Conservation (phyloP, 2,888 invertebrate species). For the Auanema sp. region DNA sequence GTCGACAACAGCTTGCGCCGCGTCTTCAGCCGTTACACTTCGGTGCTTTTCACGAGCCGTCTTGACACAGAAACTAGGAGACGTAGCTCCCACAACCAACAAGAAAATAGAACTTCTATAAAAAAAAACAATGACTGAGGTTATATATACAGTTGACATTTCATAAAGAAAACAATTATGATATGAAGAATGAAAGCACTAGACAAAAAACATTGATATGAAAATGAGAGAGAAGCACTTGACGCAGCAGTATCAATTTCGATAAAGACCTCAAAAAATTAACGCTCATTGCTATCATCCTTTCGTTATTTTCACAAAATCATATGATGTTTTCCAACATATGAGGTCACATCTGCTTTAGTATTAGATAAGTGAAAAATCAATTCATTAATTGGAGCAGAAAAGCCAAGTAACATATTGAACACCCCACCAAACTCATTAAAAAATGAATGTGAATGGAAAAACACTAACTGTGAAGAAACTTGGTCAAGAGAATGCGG, state of each 20-base stretch:
- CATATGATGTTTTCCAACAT: too few species aligned
- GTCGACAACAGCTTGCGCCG: conserved; percentile 21
- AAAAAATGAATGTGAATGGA: too few species aligned
- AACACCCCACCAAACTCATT: too few species aligned
- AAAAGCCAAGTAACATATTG: too few species aligned
- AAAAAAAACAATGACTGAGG: conserved; percentile 6
- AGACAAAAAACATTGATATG: neutral
- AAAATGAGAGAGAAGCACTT: neutral
- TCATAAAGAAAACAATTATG: neutral
- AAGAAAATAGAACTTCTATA: neutral
- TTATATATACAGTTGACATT: neutral
- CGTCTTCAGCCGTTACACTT: conserved; percentile 25
- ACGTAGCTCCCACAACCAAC: conserved; percentile 1
- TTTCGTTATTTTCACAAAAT: too few species aligned
- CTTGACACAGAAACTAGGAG: conserved; percentile 13
- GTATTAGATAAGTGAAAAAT: too few species aligned
- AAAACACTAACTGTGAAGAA: neutral
- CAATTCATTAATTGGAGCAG: too few species aligned
- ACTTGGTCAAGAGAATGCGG: neutral
- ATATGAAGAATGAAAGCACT: neutral
- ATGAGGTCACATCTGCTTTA: too few species aligned
- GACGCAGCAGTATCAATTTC: too few species aligned
- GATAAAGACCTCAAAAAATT: too few species aligned
- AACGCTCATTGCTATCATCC: too few species aligned
- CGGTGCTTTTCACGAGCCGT: conserved; percentile 29